phyloP scores from a whole-genome alignment of 1,140 invertebrate species.

The Ceratosolen fusciceps region DNA sequence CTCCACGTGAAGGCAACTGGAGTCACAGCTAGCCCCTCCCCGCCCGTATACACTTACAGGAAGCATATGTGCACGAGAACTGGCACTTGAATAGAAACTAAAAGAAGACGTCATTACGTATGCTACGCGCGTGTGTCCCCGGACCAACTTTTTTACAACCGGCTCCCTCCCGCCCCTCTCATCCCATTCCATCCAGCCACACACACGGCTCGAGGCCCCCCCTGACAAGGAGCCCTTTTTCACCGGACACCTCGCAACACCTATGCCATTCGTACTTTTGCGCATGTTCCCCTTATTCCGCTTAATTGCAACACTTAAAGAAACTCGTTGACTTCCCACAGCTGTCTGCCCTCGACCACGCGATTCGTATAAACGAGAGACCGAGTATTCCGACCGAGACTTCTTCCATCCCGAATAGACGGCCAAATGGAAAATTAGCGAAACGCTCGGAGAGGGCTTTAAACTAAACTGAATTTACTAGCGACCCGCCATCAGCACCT shows the following conservation, averaged over 20 bases:
- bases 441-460: background rate
- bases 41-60: background rate
- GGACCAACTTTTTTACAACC: conserved; percentile 20
- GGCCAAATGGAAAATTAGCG: background rate
- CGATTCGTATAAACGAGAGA: background rate
- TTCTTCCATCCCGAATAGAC: background rate
- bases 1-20: conserved; percentile 16
- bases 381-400: too few species aligned
- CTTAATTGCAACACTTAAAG: background rate
- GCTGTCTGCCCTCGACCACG: background rate
- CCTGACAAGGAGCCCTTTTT: background rate
- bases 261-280: background rate
- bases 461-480: background rate
- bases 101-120: conserved; percentile 61
- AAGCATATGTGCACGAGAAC: conserved; percentile 47
- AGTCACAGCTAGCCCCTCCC: background rate
- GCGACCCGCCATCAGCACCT: too few species aligned
- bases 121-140: conserved; percentile 46
- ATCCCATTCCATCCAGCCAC: too few species aligned
- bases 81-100: conserved; percentile 55
- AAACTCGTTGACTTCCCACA: background rate
- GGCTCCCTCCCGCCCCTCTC: too few species aligned
- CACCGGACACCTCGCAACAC: background rate
- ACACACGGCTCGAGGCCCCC: too few species aligned
- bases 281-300: background rate